These are phyloP conservation scores for Bombus huntii DNA, from an alignment of 1,140 invertebrate species.

Conservation along the genomic window DNA sequence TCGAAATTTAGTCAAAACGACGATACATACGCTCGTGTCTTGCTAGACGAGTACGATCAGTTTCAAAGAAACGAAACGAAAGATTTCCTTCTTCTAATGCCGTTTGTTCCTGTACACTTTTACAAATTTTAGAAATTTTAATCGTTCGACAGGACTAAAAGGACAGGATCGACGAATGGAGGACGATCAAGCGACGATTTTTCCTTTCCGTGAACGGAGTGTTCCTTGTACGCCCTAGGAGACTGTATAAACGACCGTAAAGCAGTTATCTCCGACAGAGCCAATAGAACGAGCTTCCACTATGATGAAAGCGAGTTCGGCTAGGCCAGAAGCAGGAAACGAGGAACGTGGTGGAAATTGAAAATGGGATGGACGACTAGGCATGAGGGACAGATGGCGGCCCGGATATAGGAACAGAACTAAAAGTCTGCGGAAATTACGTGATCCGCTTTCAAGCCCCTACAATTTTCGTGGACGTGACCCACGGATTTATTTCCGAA, in stretches of 20 bases:
- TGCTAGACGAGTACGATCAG: too few species aligned
- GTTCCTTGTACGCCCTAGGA: background rate
- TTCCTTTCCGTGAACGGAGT: background rate
- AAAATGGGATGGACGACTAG: slow-evolving; percentile 80
- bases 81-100: too few species aligned
- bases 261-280: slow-evolving; percentile 6
- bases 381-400: slow-evolving; percentile 68
- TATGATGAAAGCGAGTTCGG: slow-evolving; percentile 45
- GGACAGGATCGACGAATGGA: background rate
- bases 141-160: background rate
- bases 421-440: slow-evolving; percentile 77
- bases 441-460: slow-evolving; percentile 62
- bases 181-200: background rate
- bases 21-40: accelerated
- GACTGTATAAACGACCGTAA: slow-evolving; percentile 34
- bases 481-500: background rate
- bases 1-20: too few species aligned
- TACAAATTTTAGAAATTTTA: background rate
- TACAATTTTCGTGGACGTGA: background rate
- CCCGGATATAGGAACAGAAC: slow-evolving; percentile 69
- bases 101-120: accelerated
- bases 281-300: slow-evolving; percentile 53
- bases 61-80: too few species aligned
- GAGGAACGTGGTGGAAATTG: slow-evolving; percentile 83
- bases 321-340: slow-evolving; percentile 75